These are phyloP conservation scores for Notamacropus eugenii DNA, from an alignment of 2,797 vertebrate species.

Conservation along the genomic window DNA sequence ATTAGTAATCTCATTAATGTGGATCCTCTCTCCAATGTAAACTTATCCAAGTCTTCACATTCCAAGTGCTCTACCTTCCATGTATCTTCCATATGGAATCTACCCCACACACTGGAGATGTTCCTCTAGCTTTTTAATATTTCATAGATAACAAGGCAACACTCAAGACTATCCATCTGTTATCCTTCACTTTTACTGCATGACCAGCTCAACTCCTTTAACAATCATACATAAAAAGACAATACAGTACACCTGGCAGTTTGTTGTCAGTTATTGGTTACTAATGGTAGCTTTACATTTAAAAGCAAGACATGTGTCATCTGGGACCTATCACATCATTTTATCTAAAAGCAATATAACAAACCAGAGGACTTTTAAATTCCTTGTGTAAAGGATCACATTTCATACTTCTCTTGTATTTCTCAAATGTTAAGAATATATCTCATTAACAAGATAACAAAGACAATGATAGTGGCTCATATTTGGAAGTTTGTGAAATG, in stretches of 20 bases:
- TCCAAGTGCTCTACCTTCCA: not conserved
- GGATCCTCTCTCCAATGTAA: not conserved
- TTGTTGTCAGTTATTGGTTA: not conserved
- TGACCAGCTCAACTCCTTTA: not conserved
- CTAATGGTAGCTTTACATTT: not conserved
- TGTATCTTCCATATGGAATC: not conserved
- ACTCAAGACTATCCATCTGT: slow-evolving; percentile 3
- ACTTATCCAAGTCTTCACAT: not conserved
- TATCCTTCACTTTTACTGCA: not conserved
- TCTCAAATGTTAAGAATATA: not conserved
- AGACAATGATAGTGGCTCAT: not conserved
- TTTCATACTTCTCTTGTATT: not conserved
- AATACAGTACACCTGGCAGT: not conserved
- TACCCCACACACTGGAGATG: not conserved
- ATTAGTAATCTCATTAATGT: not conserved
- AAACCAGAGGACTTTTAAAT: not conserved
- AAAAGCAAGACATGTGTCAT: not conserved
- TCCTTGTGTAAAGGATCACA: not conserved
- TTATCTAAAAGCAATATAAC: not conserved
- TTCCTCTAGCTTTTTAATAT: not conserved
- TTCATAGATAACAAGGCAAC: not conserved
- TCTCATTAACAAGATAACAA: not conserved
- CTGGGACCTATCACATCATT: not conserved
- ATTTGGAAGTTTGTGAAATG: not conserved
- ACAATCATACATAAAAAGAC: not conserved